Conservation (phyloP, 2,113 vertebrate genomes). For the Apaloderma vittatum region DNA sequence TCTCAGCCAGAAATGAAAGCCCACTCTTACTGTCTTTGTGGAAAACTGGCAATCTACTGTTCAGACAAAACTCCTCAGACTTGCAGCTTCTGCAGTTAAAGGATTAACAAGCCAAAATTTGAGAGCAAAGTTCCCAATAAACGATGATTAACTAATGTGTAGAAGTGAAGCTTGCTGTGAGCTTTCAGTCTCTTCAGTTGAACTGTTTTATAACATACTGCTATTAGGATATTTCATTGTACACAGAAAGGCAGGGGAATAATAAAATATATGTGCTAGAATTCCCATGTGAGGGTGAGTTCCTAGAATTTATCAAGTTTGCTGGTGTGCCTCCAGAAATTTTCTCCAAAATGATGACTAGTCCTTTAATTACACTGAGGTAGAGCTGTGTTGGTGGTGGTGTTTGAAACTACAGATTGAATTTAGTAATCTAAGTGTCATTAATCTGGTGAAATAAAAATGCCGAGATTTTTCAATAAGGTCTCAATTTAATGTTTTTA, state of each 20-base stretch:
- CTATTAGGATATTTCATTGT: not conserved
- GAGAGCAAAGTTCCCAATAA: not conserved
- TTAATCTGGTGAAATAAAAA: constrained; percentile 66
- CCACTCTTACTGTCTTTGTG: not conserved
- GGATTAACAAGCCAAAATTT: not conserved
- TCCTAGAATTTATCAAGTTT: constrained; percentile 32
- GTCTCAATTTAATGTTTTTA: constrained; percentile 53
- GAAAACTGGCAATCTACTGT: not conserved
- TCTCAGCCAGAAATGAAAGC: not conserved
- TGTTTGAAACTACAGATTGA: constrained; percentile 36
- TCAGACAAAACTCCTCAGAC: not conserved
- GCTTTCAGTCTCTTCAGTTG: not conserved
- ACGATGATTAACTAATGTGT: not conserved
- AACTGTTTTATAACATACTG: not conserved
- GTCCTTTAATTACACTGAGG: constrained; percentile 48
- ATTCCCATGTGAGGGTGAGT: not conserved
- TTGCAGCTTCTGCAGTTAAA: not conserved
- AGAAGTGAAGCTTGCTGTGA: not conserved
- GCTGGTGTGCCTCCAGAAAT: constrained; percentile 13
- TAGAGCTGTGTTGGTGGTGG: not conserved
- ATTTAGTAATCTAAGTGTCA: constrained; percentile 36
- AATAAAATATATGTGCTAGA: not conserved
- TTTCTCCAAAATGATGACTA: constrained; percentile 7
- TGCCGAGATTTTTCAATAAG: constrained; percentile 41
- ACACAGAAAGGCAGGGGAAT: not conserved